phyloP scores from a whole-genome alignment of 2,797 vertebrate genomes.

The Benthosema pterotum region DNA sequence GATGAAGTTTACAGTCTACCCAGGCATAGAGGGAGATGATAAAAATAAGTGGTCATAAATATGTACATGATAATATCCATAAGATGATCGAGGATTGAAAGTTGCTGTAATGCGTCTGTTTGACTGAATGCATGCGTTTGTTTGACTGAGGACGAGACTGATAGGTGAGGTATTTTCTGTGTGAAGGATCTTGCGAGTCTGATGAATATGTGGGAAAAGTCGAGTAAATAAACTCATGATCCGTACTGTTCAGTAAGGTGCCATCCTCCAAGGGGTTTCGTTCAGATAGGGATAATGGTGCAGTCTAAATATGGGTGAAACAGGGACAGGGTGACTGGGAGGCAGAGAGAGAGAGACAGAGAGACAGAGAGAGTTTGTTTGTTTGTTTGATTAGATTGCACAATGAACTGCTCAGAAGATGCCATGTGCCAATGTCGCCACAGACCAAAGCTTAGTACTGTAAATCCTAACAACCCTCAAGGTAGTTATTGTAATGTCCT shows the following conservation, averaged over 20 bases:
- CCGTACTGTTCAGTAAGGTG: conserved; percentile 53
- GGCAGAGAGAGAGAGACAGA: neutral
- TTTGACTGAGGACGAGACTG: conserved; percentile 29
- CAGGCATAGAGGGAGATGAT: conserved; percentile 55
- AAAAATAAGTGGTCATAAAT: conserved; percentile 68
- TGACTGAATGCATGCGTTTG: neutral
- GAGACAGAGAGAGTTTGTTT: conserved; percentile 6
- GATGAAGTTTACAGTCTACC: conserved; percentile 64
- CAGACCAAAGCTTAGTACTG: no score
- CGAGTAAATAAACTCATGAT: conserved; percentile 60
- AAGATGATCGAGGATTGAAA: conserved; percentile 49
- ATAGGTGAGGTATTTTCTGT: conserved; percentile 52
- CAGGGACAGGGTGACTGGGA: conserved; percentile 15
- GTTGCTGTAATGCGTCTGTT: conserved; percentile 39
- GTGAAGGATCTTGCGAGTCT: conserved; percentile 58
- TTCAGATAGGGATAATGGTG: conserved; percentile 52
- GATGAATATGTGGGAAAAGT: conserved; percentile 62
- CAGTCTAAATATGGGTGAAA: conserved; percentile 33
- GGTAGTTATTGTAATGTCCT: no score
- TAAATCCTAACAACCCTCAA: no score
- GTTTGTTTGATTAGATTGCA: no score
- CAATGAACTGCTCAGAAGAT: no score
- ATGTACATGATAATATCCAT: conserved; percentile 45
- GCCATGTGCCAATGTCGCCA: no score
- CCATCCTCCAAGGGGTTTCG: conserved; percentile 15